Evolutionary conservation across 1,140 invertebrate genomes (phyloP).

Genomic region (Melanaphis sacchari): DNA sequence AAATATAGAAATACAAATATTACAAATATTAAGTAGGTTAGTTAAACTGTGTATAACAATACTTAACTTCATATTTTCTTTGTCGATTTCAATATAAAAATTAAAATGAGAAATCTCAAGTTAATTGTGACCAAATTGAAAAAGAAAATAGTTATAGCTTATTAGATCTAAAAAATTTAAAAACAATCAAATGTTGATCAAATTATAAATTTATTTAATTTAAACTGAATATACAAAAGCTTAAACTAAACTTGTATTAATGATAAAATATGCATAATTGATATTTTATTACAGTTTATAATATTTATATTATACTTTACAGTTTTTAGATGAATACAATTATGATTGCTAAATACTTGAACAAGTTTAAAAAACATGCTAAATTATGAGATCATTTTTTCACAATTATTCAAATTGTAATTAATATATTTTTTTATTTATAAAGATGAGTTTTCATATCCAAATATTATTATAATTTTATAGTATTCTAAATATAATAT

Average conservation of each 20-base stretch:
- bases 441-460: no score
- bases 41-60: not conserved
- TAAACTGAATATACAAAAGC: not conserved
- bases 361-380: not conserved
- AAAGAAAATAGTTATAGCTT: not conserved
- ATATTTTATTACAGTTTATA: not conserved
- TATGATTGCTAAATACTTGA: not conserved
- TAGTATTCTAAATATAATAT: not conserved
- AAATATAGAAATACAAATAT: not conserved
- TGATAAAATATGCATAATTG: not conserved
- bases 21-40: not conserved
- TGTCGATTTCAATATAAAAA: not conserved
- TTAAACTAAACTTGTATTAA: not conserved
- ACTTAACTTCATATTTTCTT: not conserved
- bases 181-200: not conserved
- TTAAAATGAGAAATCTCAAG: not conserved
- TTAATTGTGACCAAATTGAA: no score
- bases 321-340: not conserved
- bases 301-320: no score
- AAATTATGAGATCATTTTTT: not conserved
- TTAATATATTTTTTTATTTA: not conserved
- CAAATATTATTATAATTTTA: no score
- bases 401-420: not conserved
- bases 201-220: not conserved
- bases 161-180: not conserved